These are phyloP conservation scores for Poicephalus gulielmi DNA, from an alignment of 2,113 vertebrate genomes.

Conservation along the genomic window DNA sequence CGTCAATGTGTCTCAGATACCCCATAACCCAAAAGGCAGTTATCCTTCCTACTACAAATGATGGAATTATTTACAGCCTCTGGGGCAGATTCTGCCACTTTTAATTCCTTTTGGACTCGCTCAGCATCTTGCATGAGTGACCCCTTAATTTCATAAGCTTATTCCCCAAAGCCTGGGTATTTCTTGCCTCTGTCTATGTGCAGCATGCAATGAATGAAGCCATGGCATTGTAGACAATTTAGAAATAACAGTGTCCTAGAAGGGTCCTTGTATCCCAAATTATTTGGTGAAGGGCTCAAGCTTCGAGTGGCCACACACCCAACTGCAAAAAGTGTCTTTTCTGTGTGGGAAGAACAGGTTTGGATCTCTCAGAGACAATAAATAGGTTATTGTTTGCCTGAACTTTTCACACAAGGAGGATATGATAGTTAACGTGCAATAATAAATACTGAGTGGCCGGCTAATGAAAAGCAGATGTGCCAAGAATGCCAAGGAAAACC, in stretches of 20 bases:
- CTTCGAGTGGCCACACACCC: neutral
- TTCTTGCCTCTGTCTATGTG: neutral
- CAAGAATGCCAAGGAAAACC: constrained; percentile 11
- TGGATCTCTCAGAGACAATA: neutral
- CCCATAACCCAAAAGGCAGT: neutral
- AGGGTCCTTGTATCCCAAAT: neutral
- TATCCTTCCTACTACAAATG: neutral
- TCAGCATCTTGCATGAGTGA: neutral
- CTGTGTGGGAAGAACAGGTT: neutral
- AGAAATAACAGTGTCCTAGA: neutral
- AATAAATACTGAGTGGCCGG: constrained; percentile 45
- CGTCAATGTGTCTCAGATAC: neutral
- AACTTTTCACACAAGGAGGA: constrained; percentile 50
- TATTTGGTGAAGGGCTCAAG: neutral
- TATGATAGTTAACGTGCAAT: constrained; percentile 48
- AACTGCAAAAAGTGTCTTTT: neutral
- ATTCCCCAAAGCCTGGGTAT: neutral
- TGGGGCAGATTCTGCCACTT: neutral
- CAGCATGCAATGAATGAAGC: neutral
- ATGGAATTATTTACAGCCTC: neutral
- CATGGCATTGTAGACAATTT: neutral
- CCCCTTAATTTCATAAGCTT: neutral
- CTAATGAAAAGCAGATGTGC: constrained; percentile 67
- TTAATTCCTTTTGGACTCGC: neutral
- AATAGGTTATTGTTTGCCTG: constrained; percentile 50